Conservation (phyloP, 2,797 vertebrate species). For the Phataginus tetradactyla region DNA sequence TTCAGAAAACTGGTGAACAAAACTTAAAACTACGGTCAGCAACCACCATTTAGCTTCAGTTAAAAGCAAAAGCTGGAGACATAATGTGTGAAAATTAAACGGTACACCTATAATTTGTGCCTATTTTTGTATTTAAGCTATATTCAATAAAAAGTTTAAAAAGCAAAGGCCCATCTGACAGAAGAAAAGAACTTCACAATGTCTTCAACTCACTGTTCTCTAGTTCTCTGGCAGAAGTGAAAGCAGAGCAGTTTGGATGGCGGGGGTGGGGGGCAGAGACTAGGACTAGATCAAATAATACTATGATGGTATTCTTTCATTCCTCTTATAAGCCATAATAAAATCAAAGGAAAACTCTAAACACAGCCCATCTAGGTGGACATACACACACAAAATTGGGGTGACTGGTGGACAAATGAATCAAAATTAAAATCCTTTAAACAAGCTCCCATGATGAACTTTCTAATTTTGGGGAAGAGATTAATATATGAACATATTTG, state of each 20-base stretch:
- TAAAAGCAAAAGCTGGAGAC: conserved; percentile 27
- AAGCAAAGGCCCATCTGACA: neutral
- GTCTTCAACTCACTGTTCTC: neutral
- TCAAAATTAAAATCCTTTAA: conserved; percentile 1
- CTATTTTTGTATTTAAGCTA: neutral
- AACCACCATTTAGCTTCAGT: neutral
- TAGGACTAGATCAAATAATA: neutral
- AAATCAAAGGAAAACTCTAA: neutral
- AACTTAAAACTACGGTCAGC: neutral
- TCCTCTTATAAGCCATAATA: neutral
- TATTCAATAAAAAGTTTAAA: neutral
- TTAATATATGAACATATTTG: neutral
- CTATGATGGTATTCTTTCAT: neutral
- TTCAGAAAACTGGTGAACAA: neutral
- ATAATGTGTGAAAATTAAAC: neutral
- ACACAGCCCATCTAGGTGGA: neutral
- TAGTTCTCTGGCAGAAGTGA: neutral
- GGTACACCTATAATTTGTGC: neutral
- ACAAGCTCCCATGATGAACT: neutral
- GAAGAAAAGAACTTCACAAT: conserved; percentile 19
- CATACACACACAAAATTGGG: neutral
- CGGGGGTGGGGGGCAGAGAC: too few species aligned
- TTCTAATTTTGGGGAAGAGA: neutral
- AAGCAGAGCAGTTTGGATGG: neutral
- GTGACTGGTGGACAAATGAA: neutral